These are phyloP conservation scores for Diogma glabrata DNA, from an alignment of 2,888 invertebrate species.

Conservation along the genomic window DNA sequence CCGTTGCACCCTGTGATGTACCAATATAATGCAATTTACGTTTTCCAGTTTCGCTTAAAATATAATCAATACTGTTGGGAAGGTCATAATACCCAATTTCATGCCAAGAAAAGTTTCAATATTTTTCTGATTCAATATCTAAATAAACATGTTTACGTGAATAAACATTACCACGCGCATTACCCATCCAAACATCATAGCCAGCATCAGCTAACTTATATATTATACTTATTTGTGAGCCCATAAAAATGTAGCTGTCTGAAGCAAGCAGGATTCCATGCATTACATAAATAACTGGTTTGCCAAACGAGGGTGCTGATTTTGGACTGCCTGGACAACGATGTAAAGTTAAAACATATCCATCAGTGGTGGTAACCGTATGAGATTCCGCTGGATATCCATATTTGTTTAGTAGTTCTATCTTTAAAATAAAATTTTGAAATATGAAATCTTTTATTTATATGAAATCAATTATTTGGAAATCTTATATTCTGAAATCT, in stretches of 20 bases:
- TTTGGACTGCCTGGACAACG: background rate
- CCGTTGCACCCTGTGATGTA: too few species aligned
- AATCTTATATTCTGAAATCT: too few species aligned
- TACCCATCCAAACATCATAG: slow-evolving; percentile 4
- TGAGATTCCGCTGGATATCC: slow-evolving; percentile 1
- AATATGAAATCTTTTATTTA: too few species aligned
- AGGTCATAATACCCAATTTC: slow-evolving; percentile 66
- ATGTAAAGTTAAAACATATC: background rate
- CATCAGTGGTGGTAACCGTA: background rate
- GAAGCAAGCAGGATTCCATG: background rate
- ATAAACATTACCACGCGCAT: slow-evolving; percentile 1
- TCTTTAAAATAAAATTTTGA: too few species aligned
- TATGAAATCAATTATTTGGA: too few species aligned
- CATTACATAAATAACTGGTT: background rate
- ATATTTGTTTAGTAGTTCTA: background rate
- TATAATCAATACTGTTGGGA: slow-evolving; percentile 62
- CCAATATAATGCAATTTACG: too few species aligned
- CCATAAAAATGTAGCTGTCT: background rate
- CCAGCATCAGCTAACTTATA: background rate
- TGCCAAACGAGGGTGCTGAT: too few species aligned
- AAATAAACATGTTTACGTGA: background rate
- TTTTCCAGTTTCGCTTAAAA: too few species aligned
- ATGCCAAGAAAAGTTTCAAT: slow-evolving; percentile 32
- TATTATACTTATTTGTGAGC: background rate
- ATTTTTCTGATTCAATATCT: background rate